Percentiles rank a stretch among this genome's conserved stretches.
phyloP scores from a whole-genome alignment of 2,797 vertebrate genomes.

The Pipistrellus pipistrellus region DNA sequence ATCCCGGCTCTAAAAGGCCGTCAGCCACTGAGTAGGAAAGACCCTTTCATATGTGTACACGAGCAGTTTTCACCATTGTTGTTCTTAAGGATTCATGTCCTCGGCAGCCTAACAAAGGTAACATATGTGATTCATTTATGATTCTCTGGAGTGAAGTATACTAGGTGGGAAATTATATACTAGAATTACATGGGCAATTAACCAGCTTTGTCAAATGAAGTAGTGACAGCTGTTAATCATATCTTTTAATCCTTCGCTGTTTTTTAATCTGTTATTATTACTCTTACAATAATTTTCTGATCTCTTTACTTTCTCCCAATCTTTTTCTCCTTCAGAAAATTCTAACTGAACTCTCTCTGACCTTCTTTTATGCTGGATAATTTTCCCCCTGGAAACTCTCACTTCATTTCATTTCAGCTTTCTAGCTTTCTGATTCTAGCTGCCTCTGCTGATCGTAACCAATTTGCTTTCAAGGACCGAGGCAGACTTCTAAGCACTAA shows the following conservation, averaged over 20 bases:
- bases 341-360: slow-evolving; percentile 81
- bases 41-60: background rate
- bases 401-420: slow-evolving; percentile 53
- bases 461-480: slow-evolving; percentile 63
- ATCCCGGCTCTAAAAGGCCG: background rate
- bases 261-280: slow-evolving; percentile 80
- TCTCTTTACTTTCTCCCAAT: slow-evolving; percentile 70
- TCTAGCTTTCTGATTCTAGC: slow-evolving; percentile 71
- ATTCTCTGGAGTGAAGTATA: slow-evolving; percentile 69
- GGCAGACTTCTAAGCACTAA: slow-evolving; percentile 48
- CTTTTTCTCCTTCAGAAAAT: slow-evolving; percentile 72
- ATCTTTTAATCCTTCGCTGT: slow-evolving; percentile 71
- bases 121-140: slow-evolving; percentile 72
- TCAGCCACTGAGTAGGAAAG: background rate
- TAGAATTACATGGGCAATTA: slow-evolving; percentile 80
- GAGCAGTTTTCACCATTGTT: background rate
- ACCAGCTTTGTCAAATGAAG: slow-evolving; percentile 74
- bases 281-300: slow-evolving; percentile 74
- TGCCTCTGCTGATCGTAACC: slow-evolving; percentile 78
- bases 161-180: slow-evolving; percentile 75
- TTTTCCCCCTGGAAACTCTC: slow-evolving; percentile 64
- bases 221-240: slow-evolving; percentile 83
- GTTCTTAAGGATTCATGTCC: background rate
- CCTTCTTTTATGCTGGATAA: slow-evolving; percentile 65
- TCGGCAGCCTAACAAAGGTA: slow-evolving; percentile 66